Conservation (phyloP, 2,888 invertebrate genomes). For the Andrena fulva region DNA sequence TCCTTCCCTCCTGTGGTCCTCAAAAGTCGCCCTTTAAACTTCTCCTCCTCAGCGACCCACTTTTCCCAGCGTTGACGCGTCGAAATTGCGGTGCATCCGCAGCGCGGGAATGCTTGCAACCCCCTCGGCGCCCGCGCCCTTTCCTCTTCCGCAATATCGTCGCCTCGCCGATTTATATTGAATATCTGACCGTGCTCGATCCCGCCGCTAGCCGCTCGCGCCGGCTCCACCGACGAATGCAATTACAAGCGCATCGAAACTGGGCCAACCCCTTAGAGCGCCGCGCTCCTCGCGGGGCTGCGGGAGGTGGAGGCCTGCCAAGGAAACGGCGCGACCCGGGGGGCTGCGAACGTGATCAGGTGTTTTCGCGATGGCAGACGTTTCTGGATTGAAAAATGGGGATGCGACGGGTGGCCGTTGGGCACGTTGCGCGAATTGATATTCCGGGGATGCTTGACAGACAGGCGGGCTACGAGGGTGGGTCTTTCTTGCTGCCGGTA, state of each 20-base stretch:
- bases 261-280: constrained; percentile 69
- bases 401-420: constrained; percentile 2
- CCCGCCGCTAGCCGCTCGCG: constrained; percentile 26
- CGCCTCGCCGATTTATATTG: constrained; percentile 62
- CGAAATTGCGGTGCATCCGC: constrained; percentile 44
- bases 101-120: constrained; percentile 18
- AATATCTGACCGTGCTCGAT: constrained; percentile 58
- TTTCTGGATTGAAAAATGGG: constrained; percentile 4
- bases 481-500: too few relatives aligned
- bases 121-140: constrained; percentile 3
- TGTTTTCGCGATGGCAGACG: constrained; percentile 10
- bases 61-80: constrained; percentile 35
- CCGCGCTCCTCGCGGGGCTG: constrained; percentile 13
- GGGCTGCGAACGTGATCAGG: constrained; percentile 12
- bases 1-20: not conserved
- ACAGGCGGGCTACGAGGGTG: not conserved
- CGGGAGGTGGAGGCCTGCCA: constrained; percentile 9
- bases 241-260: constrained; percentile 69
- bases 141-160: constrained; percentile 46
- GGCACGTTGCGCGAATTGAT: not conserved
- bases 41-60: constrained; percentile 39
- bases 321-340: constrained; percentile 1
- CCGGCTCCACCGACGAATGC: constrained; percentile 54
- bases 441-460: not conserved
- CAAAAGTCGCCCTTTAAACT: constrained; percentile 24